Percentiles rank a stretch among this genome's conserved stretches.
Evolutionary conservation across 2,113 vertebrate species (phyloP).

Genomic region (Urocitellus parryii): DNA sequence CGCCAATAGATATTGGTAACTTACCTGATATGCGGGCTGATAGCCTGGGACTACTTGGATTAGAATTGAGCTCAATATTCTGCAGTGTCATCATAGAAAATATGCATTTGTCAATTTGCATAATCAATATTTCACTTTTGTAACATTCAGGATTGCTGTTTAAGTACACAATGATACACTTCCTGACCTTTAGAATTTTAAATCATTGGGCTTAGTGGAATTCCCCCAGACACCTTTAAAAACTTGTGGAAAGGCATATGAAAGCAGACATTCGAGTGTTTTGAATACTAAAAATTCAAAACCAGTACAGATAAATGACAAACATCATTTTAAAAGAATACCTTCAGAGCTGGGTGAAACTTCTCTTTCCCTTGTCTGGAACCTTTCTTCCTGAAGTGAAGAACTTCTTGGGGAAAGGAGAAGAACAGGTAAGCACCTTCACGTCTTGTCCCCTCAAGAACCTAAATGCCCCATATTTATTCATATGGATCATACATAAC

Average conservation of each 20-base stretch:
- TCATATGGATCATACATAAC: not conserved
- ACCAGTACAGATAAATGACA: slow-evolving; percentile 44
- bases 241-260: not conserved
- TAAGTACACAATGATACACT: slow-evolving; percentile 62
- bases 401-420: not conserved
- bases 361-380: slow-evolving; percentile 22
- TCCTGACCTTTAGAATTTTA: slow-evolving; percentile 73
- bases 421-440: not conserved
- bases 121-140: slow-evolving; percentile 68
- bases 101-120: slow-evolving; percentile 59
- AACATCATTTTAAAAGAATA: slow-evolving; percentile 51
- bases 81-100: not conserved
- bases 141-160: slow-evolving; percentile 33
- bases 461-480: not conserved
- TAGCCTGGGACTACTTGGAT: not conserved
- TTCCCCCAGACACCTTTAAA: slow-evolving; percentile 59
- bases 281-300: slow-evolving; percentile 68
- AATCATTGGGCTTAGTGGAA: slow-evolving; percentile 56
- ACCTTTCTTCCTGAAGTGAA: slow-evolving; percentile 7
- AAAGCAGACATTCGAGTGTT: slow-evolving; percentile 42
- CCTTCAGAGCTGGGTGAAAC: not conserved
- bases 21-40: not conserved
- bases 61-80: slow-evolving; percentile 47
- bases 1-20: not conserved
- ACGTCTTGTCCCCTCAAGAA: not conserved